Base-by-base conservation (phyloP, 2,113 vertebrate genomes). In the Forbesichthys papilliferus region DNA sequence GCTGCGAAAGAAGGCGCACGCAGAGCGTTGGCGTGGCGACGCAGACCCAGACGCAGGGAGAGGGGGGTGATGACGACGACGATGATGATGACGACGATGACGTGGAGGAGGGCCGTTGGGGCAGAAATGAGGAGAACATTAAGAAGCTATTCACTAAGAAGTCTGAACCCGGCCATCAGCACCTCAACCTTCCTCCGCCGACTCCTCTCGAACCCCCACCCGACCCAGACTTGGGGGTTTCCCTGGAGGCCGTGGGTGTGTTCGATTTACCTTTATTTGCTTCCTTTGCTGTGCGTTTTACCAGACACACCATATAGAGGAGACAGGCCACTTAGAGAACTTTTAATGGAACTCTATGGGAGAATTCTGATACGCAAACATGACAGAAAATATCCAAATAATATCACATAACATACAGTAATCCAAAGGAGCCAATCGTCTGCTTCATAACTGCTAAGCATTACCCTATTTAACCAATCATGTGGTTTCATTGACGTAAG, bases 1-100 rank as follows among this genome's bases (percentile, higher is more conserved):
- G 74, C 55, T 79, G 86, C 0, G 86, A 62, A 13, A 80, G 88
- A 75, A 86, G 88, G 59, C 74, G 90, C 64, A 88, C 85, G 0
- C 87, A 88, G 59, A 91, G 90, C 0, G 90, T 90, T 0, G 90
- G 88, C 1, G 89, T 88, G 53, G 87, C 87, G 11, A 89, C 85
- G 3, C 81, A 85, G 68, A 83, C 85, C 4, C 83, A 81, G 0
- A 83, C 85, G 6, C 83, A 81, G 0, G 81, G 83, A 3, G 84
- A 84, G 0, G 84, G 77, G 0, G 78, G 16, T 9, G n/a, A 62
- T 0, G 77, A 80, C 0, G 80, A 83, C 0, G 75, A 72, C 0
- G 68, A 82, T 0, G 78, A 52, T 3, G 48, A 69, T 9, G 78
- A 83, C 0, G 78, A 81, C 3, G 46, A 20, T 5, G 62, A 14